Evolutionary conservation across 1,140 invertebrate genomes (phyloP).

Genomic region (Drosophila serrata): DNA sequence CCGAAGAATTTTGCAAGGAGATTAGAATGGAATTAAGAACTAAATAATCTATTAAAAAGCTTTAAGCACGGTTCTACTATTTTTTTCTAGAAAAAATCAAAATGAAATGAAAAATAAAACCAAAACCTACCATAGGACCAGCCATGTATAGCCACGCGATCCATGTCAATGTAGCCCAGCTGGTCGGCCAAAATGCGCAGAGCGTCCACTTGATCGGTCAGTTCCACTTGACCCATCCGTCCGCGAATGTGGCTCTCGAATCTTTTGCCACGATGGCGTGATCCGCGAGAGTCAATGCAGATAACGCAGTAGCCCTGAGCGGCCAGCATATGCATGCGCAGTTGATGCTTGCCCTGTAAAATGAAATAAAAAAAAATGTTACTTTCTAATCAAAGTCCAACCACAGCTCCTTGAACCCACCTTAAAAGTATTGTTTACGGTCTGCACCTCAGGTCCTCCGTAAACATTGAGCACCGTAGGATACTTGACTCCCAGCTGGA

Average conservation of each 20-base stretch:
- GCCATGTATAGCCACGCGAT: conserved; percentile 97
- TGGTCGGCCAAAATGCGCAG: conserved; percentile 94
- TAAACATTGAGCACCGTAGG: conserved; percentile 98
- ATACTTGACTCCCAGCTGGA: conserved; percentile 91
- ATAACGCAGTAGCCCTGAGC: conserved; percentile 99
- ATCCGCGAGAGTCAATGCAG: conserved; percentile 96
- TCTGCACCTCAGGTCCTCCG: conserved; percentile 98
- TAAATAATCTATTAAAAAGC: no score
- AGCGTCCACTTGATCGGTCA: conserved; percentile 98
- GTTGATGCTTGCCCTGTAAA: conserved; percentile 92
- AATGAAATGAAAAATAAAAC: background rate
- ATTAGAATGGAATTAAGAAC: no score
- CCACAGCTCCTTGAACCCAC: conserved; percentile 85
- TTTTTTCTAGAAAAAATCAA: no score
- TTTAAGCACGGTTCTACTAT: no score
- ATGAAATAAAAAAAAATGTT: conserved; percentile 29
- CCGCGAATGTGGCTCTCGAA: conserved; percentile 96
- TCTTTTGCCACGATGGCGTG: conserved; percentile 94
- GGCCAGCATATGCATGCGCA: conserved; percentile 97
- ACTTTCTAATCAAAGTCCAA: no score
- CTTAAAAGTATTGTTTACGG: conserved; percentile 98
- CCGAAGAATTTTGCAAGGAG: no score
- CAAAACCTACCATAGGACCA: conserved; percentile 96
- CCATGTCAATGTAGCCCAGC: conserved; percentile 95
- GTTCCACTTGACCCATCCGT: conserved; percentile 97